Conservation (phyloP, 2,888 invertebrate genomes). For the Anthophora plumipes region DNA sequence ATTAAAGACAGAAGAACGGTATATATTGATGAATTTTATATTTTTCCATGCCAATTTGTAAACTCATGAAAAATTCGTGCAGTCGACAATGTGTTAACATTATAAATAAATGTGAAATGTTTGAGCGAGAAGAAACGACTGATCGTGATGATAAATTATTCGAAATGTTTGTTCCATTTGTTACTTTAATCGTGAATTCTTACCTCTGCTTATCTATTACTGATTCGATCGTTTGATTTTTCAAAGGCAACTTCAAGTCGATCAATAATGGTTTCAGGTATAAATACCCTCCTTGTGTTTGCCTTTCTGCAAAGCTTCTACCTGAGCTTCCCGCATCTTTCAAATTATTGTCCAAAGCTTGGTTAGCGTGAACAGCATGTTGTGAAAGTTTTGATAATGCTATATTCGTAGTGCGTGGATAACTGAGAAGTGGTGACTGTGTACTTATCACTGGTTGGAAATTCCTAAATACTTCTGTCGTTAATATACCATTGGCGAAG, state of each 20-base stretch:
- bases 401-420: slow-evolving; percentile 39
- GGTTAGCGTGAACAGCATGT: slow-evolving; percentile 48
- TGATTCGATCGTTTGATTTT: slow-evolving; percentile 34
- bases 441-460: slow-evolving; percentile 31
- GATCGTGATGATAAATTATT: background rate
- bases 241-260: slow-evolving; percentile 40
- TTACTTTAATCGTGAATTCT: slow-evolving; percentile 10
- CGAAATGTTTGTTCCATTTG: background rate
- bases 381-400: slow-evolving; percentile 44
- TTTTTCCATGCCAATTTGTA: too few relatives aligned
- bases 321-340: slow-evolving; percentile 10
- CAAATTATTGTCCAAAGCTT: slow-evolving; percentile 36
- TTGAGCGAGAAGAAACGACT: background rate
- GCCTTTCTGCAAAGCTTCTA: slow-evolving; percentile 2
- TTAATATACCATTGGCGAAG: slow-evolving; percentile 59
- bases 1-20: too few relatives aligned
- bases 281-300: slow-evolving; percentile 36
- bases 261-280: slow-evolving; percentile 48
- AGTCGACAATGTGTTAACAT: too few relatives aligned
- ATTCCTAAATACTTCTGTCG: slow-evolving; percentile 40
- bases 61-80: too few relatives aligned
- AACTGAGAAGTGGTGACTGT: slow-evolving; percentile 37
- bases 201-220: slow-evolving; percentile 43
- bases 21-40: too few relatives aligned
- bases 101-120: background rate